These are phyloP conservation scores for Asarcornis scutulata DNA, from an alignment of 2,113 vertebrate species.

Conservation along the genomic window DNA sequence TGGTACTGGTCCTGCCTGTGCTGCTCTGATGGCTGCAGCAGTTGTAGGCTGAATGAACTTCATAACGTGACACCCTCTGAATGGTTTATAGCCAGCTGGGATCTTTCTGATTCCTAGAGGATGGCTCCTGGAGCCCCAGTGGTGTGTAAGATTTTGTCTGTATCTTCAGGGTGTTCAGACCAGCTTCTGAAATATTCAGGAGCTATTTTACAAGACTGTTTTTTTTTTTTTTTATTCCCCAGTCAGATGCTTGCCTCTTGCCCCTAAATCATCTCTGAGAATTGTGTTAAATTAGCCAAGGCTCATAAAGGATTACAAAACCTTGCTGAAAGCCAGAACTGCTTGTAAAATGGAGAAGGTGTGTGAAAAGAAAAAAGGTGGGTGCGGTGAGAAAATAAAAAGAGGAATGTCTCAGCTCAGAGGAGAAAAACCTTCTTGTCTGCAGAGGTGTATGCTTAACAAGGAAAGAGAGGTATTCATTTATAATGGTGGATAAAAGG, in stretches of 20 bases:
- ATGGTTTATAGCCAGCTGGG: background rate
- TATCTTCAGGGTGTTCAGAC: background rate
- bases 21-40: background rate
- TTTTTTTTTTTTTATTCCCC: background rate
- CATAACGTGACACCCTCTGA: background rate
- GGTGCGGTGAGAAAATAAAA: background rate
- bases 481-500: background rate
- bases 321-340: background rate
- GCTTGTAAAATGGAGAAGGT: background rate
- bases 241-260: background rate
- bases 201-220: background rate
- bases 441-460: background rate
- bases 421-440: background rate
- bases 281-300: background rate
- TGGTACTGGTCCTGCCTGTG: background rate
- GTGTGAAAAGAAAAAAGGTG: background rate
- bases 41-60: background rate
- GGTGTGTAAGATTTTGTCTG: background rate
- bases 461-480: background rate
- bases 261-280: background rate
- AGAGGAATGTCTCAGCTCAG: background rate
- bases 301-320: slow-evolving; percentile 8
- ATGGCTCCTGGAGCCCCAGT: background rate
- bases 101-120: background rate
- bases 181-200: background rate